Evolutionary conservation across 2,113 vertebrate species (phyloP).

Genomic region (Tupaia chinensis): DNA sequence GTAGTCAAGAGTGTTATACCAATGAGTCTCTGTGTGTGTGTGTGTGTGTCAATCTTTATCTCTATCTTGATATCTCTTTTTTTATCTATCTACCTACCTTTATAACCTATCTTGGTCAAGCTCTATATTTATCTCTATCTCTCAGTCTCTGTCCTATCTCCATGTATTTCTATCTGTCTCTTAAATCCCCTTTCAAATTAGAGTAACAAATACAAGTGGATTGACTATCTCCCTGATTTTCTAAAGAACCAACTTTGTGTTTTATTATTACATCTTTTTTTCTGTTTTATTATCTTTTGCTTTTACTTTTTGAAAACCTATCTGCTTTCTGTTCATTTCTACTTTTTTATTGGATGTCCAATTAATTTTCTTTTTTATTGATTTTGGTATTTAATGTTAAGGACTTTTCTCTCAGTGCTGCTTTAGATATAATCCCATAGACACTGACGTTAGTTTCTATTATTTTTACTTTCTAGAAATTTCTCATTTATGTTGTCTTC

Average conservation of each 20-base stretch:
- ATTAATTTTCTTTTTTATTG: not conserved
- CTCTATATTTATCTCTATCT: no score
- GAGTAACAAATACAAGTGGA: not conserved
- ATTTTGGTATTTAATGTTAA: not conserved
- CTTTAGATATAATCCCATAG: not conserved
- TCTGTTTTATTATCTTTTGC: not conserved
- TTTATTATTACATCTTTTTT: conserved; percentile 26
- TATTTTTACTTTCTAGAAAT: not conserved
- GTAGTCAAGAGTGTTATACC: not conserved
- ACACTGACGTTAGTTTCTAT: not conserved
- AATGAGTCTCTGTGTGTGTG: no score
- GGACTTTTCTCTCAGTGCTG: not conserved
- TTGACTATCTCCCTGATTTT: conserved; percentile 1
- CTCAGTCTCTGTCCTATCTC: no score
- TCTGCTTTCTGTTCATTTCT: not conserved
- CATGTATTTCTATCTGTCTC: not conserved
- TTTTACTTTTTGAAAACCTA: not conserved
- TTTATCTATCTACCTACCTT: not conserved
- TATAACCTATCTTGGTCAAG: no score
- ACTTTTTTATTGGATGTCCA: not conserved
- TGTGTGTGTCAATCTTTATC: not conserved
- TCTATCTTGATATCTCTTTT: not conserved
- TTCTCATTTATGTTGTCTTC: not conserved
- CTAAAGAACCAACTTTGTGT: not conserved
- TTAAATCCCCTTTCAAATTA: not conserved